Base-by-base conservation (phyloP, 1,140 invertebrate species). In the Gonioctena quinquepunctata region DNA sequence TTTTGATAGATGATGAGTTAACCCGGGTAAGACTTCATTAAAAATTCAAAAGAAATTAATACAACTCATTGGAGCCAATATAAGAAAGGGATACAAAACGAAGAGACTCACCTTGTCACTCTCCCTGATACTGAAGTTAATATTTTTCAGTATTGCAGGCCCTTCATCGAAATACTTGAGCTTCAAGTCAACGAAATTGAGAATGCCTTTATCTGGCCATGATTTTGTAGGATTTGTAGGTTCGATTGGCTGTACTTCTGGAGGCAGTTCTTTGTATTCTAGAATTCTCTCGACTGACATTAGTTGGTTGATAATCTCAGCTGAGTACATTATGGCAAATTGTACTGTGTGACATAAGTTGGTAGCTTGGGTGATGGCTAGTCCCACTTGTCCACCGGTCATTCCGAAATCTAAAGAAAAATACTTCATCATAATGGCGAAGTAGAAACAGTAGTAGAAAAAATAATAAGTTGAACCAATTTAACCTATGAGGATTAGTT, bases 291-390 rank as follows among this genome's bases (percentile, higher is more conserved):
- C 93, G 0, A 94, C 92, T 0, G 90, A 89, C 78, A 92, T 93
- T 86, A 94, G 88, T 71, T 90, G 89, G 81, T 93, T 94, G 56
- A 92, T 88, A 28, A 94, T 90, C 81, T 94, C 93, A 0, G 92
- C 89, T 69, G 86, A 87, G 74, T 91, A 90, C 63, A 90, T 81
- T 75, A 92, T 89, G 33, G 88, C 89, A 90, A 90, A 92, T 77
- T 93, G 91, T 61, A 92, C 84, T 73, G 86, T 81, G 23, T 84
- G 84, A 3, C 85, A 85, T 76, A 88, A 79, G 0, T 83, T 78
- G 76, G 87, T 84, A 3, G 85, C 82, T 71, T 88, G 87, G 0
- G 86, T 87, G 52, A 88, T 87, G 0, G 86, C 86, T 16, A 88
- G 76, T 62, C 87, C 87, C 0, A 88, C 85, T 66, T 86, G 76